These are phyloP conservation scores for Frieseomelitta varia DNA, from an alignment of 1,140 invertebrate genomes.

Conservation along the genomic window DNA sequence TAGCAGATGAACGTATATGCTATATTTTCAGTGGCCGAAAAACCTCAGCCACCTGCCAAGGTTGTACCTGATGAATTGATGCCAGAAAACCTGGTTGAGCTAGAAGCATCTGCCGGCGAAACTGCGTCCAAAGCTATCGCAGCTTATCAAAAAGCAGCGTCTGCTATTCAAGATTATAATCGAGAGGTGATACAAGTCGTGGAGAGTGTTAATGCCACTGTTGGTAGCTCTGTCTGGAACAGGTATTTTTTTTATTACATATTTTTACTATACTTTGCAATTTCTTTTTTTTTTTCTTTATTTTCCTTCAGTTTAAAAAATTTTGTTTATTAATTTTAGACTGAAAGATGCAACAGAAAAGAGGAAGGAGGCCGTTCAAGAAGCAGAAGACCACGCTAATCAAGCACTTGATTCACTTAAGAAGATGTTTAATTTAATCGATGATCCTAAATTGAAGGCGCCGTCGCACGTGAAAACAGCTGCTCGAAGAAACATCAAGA, in stretches of 20 bases:
- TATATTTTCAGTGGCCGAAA: constrained; percentile 65
- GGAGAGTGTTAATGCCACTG: constrained; percentile 82
- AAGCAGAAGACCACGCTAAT: constrained; percentile 81
- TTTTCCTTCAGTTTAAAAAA: not conserved
- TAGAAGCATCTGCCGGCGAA: constrained; percentile 83
- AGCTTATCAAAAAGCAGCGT: constrained; percentile 83
- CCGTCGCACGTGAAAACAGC: constrained; percentile 79
- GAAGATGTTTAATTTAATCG: constrained; percentile 74
- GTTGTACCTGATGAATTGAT: constrained; percentile 66
- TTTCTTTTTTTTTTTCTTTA: too few species aligned
- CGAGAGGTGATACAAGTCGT: constrained; percentile 84
- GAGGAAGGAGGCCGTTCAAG: constrained; percentile 80
- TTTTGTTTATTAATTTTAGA: constrained; percentile 64
- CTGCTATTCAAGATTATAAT: constrained; percentile 83
- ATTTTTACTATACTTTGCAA: not conserved
- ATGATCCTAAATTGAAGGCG: constrained; percentile 82
- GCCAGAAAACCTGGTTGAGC: constrained; percentile 80
- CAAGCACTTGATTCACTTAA: constrained; percentile 72
- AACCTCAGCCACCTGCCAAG: constrained; percentile 62
- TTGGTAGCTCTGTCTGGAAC: constrained; percentile 82
- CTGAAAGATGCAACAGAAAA: constrained; percentile 84
- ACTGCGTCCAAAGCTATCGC: constrained; percentile 83
- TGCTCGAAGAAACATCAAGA: constrained; percentile 84
- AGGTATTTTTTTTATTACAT: constrained; percentile 67
- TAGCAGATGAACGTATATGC: not conserved